Percentiles rank a stretch among this genome's conserved stretches.
Evolutionary conservation across 1,140 invertebrate genomes (phyloP).

Genomic region (Pogonognathellus flavescens): DNA sequence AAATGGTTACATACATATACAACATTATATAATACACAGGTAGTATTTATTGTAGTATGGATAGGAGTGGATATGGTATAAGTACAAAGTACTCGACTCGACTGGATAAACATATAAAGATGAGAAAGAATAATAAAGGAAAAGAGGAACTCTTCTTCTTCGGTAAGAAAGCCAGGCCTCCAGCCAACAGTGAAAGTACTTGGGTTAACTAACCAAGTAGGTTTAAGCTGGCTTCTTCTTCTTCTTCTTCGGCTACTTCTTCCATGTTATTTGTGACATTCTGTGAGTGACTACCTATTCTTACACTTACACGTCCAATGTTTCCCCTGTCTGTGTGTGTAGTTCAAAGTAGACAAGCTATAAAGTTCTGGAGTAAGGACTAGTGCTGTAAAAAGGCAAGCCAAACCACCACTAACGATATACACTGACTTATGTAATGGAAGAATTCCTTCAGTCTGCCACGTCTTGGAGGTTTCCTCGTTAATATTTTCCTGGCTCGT

Average conservation of each 20-base stretch:
- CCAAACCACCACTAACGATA: not conserved
- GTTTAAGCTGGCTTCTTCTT: not conserved
- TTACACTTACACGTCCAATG: no score
- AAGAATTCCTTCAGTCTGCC: no score
- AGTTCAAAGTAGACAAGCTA: conserved; percentile 12
- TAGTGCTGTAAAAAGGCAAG: not conserved
- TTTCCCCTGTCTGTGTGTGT: not conserved
- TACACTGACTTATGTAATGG: not conserved
- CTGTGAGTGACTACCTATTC: not conserved
- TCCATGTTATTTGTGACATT: not conserved
- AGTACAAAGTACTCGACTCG: not conserved
- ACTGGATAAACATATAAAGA: not conserved
- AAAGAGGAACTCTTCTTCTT: not conserved
- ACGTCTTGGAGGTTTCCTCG: no score
- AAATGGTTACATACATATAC: not conserved
- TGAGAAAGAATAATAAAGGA: not conserved
- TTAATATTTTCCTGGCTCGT: no score
- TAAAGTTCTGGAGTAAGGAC: conserved; percentile 15
- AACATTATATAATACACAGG: not conserved
- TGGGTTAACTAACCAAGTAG: conserved; percentile 4
- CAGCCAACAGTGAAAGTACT: not conserved
- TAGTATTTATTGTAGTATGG: not conserved
- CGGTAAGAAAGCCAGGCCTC: conserved; percentile 18
- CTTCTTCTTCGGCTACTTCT: no score
- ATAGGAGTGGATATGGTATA: not conserved